Evolutionary conservation across 2,888 invertebrate genomes (phyloP).

Genomic region (Syrphus vitripennis): DNA sequence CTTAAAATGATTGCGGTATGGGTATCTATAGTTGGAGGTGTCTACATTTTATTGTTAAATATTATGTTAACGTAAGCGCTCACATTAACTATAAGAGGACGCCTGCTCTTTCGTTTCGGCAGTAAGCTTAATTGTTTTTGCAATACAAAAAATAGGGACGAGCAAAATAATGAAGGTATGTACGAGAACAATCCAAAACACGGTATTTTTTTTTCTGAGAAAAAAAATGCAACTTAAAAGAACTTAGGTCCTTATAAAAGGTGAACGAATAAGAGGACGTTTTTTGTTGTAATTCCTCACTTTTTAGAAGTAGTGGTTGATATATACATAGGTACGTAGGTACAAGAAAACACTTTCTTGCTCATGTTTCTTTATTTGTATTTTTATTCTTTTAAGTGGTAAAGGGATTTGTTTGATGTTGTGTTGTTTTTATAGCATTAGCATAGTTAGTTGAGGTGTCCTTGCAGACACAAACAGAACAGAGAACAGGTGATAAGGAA

Average conservation of each 20-base stretch:
- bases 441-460: neutral
- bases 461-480: neutral
- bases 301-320: neutral
- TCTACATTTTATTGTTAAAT: conserved; percentile 1
- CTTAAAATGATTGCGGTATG: neutral
- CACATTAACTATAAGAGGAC: conserved; percentile 40
- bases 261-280: neutral
- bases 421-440: conserved; percentile 5
- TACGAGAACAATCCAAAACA: neutral
- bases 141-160: conserved; percentile 23
- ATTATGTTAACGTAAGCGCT: conserved; percentile 25
- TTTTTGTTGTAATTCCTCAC: neutral
- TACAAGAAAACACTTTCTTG: neutral
- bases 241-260: neutral
- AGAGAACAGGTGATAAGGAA: neutral
- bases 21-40: neutral
- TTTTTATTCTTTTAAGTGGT: neutral
- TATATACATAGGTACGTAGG: too few species aligned
- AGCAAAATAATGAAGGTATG: neutral
- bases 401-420: neutral
- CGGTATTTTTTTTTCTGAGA: neutral
- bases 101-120: neutral
- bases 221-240: conserved; percentile 22
- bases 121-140: conserved; percentile 12
- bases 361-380: neutral